phyloP scores from a whole-genome alignment of 2,113 vertebrate species.

The Pomatostomus ruficeps region DNA sequence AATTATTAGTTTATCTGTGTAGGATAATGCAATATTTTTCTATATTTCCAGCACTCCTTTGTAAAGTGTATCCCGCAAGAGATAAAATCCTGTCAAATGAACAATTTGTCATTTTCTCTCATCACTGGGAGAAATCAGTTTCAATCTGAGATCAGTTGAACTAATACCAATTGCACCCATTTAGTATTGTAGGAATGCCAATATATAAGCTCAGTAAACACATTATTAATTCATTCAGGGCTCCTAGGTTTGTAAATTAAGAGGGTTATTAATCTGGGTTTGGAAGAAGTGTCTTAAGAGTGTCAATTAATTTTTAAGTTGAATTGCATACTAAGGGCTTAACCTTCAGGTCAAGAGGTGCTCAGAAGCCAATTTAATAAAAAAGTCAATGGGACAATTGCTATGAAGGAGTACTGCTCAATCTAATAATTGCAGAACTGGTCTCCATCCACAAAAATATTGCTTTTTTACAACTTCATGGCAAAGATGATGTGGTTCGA shows the following conservation, averaged over 20 bases:
- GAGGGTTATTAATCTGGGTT: background rate
- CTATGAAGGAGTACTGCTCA: background rate
- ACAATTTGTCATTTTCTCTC: background rate
- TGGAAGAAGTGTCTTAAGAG: conserved; percentile 16
- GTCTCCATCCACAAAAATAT: background rate
- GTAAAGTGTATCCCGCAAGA: background rate
- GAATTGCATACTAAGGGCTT: background rate
- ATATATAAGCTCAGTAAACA: background rate
- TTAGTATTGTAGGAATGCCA: background rate
- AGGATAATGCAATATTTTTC: background rate
- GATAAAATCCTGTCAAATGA: background rate
- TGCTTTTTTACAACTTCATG: background rate
- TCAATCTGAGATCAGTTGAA: background rate
- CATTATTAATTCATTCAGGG: conserved; percentile 9
- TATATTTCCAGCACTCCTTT: background rate
- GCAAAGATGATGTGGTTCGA: background rate
- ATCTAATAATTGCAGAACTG: background rate
- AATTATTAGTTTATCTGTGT: background rate
- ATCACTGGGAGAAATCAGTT: background rate
- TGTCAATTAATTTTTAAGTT: conserved; percentile 41
- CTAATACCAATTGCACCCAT: background rate
- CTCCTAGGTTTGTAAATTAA: background rate
- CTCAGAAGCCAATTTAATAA: conserved; percentile 24
- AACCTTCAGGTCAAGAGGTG: conserved; percentile 33
- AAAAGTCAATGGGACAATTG: conserved; percentile 1